These are phyloP conservation scores for Ictalurus furcatus DNA, from an alignment of 2,113 vertebrate genomes.

Conservation along the genomic window DNA sequence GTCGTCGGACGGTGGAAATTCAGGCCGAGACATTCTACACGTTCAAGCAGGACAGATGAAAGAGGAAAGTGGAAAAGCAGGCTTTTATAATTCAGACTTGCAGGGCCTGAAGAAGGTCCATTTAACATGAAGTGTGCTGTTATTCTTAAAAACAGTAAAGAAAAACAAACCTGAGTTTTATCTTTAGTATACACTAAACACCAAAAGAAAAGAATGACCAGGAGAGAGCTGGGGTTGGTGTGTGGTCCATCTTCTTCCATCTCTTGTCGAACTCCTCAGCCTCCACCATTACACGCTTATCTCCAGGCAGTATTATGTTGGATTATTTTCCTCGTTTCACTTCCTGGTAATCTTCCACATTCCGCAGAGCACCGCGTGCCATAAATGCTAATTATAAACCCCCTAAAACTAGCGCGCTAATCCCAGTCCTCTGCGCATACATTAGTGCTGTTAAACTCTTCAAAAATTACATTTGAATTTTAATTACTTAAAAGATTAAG, in stretches of 20 bases:
- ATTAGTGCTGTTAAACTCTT: conserved; percentile 25
- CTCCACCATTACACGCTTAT: neutral
- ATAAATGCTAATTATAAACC: conserved; percentile 31
- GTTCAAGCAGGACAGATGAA: neutral
- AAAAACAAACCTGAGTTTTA: neutral
- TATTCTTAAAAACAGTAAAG: neutral
- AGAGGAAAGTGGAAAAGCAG: neutral
- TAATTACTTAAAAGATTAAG: conserved; percentile 26
- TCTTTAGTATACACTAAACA: neutral
- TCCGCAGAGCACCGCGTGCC: neutral
- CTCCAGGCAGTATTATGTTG: neutral
- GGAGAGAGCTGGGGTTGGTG: neutral
- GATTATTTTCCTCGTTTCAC: conserved; percentile 25
- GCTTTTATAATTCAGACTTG: neutral
- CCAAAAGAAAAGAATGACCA: neutral
- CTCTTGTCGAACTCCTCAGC: neutral
- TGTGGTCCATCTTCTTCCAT: neutral
- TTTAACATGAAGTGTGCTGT: neutral
- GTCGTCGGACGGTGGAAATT: neutral
- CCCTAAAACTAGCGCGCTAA: neutral
- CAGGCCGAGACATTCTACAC: neutral
- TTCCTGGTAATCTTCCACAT: conserved; percentile 6
- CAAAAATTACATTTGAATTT: conserved; percentile 27
- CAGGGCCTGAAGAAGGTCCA: neutral
- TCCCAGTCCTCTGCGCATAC: conserved; percentile 14